phyloP scores from a whole-genome alignment of 2,888 invertebrate species.

The Lissocephala sabroskyi region DNA sequence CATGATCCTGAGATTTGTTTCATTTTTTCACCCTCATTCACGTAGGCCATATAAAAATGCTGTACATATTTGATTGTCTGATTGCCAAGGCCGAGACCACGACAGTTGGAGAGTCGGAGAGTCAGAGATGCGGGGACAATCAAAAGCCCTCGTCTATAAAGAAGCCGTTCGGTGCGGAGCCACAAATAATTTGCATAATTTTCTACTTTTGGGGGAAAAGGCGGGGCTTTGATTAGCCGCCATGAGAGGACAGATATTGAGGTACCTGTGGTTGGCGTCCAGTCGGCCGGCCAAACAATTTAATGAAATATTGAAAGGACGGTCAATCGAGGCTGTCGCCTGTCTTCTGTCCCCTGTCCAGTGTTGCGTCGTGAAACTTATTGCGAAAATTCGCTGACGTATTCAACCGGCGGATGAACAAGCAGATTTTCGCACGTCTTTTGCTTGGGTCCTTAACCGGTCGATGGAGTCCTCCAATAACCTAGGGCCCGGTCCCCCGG shows the following conservation, averaged over 20 bases:
- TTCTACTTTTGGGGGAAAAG: slow-evolving; percentile 26
- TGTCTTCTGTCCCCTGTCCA: too few species aligned
- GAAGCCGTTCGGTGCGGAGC: not conserved
- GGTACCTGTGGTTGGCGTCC: slow-evolving; percentile 31
- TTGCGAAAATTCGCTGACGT: slow-evolving; percentile 32
- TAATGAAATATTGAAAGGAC: slow-evolving; percentile 44
- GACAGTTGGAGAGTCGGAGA: not conserved
- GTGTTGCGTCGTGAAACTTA: slow-evolving; percentile 15
- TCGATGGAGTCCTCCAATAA: too few species aligned
- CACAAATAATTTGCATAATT: slow-evolving; percentile 51
- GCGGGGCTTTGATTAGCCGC: not conserved
- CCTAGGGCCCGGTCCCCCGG: too few species aligned
- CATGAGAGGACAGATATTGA: not conserved
- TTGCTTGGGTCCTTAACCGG: slow-evolving; percentile 24
- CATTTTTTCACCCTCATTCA: slow-evolving; percentile 27
- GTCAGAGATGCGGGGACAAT: slow-evolving; percentile 29
- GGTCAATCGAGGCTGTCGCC: not conserved
- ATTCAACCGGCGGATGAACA: slow-evolving; percentile 28
- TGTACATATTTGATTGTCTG: slow-evolving; percentile 33
- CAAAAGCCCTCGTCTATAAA: slow-evolving; percentile 44
- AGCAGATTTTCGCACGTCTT: slow-evolving; percentile 39
- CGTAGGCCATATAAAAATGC: slow-evolving; percentile 7
- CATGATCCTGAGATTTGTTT: slow-evolving; percentile 46
- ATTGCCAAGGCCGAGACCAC: not conserved
- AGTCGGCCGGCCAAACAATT: too few species aligned